Evolutionary conservation across 2,888 invertebrate genomes (phyloP), one percentile per base, ranked within the genome.

Genomic region (Agonum fuliginosum): DNA sequence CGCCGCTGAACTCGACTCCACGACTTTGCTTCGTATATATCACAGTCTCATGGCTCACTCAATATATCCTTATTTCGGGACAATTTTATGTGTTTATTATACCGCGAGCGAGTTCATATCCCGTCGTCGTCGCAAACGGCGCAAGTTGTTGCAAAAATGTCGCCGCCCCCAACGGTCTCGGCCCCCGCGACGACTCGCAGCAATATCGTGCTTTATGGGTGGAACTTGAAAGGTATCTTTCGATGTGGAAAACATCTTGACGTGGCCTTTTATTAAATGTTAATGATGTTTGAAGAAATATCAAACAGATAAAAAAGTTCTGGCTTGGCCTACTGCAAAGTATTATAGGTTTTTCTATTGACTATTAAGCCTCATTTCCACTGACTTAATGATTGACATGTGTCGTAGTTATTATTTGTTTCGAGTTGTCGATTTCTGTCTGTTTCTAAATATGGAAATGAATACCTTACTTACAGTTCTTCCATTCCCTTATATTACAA

Each of bases 71-170:
- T 86, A 87, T 87, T 87, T 85, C 86, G 85, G 86, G 84, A 79
- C 86, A 86, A 86, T 86, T 87, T 87, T 87, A 87, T 86, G 86
- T 85, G 85, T 86, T 86, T 87, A 87, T 87, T 87, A 87, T 87
- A 87, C 87, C 82, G 85, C 85, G 85, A 84, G 83, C 82, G 84
- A 85, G 86, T 86, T 86, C 86, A 87, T 87, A 87, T 86, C 85
- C 83, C 81, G 83, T 83, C 82, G 83, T 83, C 82, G 83, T 85
- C 85, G 54, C 85, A 86, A 85, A 65, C 48, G 51, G 22, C 72
- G 20, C 24, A 73, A 75, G 75, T 76, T 76, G 76, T 37, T 37
- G 22, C 46, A 46, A 46, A 46, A 46, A 46, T 46, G 46, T 46
- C 46, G 12, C 14, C 27, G 46, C 17, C 46, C 17, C 14, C 27